Conservation (phyloP, 2,888 invertebrate genomes). For the Chloroclystis v-ata region DNA sequence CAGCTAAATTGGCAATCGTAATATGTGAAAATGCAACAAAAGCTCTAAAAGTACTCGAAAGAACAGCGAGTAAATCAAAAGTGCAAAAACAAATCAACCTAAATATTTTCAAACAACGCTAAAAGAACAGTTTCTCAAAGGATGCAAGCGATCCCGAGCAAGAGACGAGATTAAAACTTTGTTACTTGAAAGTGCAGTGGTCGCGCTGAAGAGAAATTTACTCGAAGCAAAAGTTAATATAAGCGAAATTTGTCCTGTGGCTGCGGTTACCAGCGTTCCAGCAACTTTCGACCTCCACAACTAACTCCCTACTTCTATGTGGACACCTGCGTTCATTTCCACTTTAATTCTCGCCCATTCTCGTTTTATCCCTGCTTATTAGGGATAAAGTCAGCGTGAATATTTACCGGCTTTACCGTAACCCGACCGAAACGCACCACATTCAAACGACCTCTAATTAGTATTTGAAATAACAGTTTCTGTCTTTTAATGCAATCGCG, state of each 20-base stretch:
- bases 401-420: constrained; percentile 11
- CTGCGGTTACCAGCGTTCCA: constrained; percentile 53
- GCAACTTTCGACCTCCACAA: constrained; percentile 50
- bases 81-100: constrained; percentile 18
- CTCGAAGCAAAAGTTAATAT: constrained; percentile 73
- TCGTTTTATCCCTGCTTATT: constrained; percentile 32
- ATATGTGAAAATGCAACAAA: neutral
- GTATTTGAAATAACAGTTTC: constrained; percentile 45
- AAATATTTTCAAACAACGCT: constrained; percentile 29
- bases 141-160: constrained; percentile 37
- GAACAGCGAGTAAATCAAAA: constrained; percentile 7
- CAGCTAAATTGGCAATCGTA: constrained; percentile 1
- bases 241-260: constrained; percentile 72
- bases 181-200: constrained; percentile 68
- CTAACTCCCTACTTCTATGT: constrained; percentile 43
- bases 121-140: constrained; percentile 26
- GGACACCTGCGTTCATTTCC: constrained; percentile 48
- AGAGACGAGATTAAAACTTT: constrained; percentile 70
- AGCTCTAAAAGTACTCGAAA: constrained; percentile 6
- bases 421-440: constrained; percentile 14
- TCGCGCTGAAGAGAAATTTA: constrained; percentile 68
- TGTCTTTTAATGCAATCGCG: constrained; percentile 39
- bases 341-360: constrained; percentile 32
- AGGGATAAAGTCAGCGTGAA: constrained; percentile 16
- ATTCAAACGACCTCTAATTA: constrained; percentile 47